These are phyloP conservation scores for Ivindomyrus marchei DNA, from an alignment of 2,113 vertebrate genomes.

Conservation along the genomic window DNA sequence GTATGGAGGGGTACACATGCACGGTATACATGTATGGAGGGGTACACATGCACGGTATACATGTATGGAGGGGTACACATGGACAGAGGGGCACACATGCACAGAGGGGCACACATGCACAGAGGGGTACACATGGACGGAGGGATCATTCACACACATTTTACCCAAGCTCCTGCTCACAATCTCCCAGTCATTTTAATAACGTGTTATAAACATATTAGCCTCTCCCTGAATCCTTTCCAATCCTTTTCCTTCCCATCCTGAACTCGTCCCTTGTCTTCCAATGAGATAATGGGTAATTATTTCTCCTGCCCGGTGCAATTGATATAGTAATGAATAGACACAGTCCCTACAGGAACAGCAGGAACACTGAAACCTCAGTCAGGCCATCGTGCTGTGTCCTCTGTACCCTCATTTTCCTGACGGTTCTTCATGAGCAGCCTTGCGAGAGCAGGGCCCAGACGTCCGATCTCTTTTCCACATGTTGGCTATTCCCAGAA, in stretches of 20 bases:
- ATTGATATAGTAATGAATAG: slow-evolving; percentile 25
- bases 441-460: background rate
- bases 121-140: background rate
- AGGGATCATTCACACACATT: background rate
- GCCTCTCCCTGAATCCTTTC: slow-evolving; percentile 59
- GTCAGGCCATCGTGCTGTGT: slow-evolving; percentile 15
- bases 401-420: slow-evolving; percentile 21
- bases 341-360: background rate
- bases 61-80: too few species aligned
- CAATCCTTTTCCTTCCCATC: slow-evolving; percentile 48
- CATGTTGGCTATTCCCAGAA: slow-evolving; percentile 49
- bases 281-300: slow-evolving; percentile 61
- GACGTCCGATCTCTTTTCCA: slow-evolving; percentile 37
- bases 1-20: background rate
- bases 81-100: background rate
- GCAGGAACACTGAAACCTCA: background rate
- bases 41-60: background rate
- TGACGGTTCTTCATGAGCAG: background rate
- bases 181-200: slow-evolving; percentile 48
- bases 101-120: too few species aligned
- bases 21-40: background rate
- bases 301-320: slow-evolving; percentile 44
- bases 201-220: slow-evolving; percentile 75
- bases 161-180: background rate
- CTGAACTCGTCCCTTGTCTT: slow-evolving; percentile 16